phyloP scores from a whole-genome alignment of 2,888 invertebrate genomes.

The Lamellibrachia columna region DNA sequence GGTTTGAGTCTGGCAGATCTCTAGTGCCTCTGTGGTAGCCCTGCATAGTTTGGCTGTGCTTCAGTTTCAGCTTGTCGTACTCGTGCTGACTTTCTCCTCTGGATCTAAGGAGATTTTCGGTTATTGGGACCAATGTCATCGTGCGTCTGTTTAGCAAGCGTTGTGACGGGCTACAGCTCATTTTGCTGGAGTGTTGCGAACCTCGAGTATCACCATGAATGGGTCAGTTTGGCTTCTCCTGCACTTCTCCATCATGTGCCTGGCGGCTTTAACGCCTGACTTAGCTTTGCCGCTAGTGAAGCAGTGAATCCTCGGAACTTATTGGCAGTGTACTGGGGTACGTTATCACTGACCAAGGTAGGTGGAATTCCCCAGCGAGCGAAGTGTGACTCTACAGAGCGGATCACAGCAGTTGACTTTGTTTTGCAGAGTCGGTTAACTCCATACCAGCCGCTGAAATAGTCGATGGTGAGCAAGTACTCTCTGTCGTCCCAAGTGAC shows the following conservation, averaged over 20 bases:
- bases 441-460: too few relatives aligned
- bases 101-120: neutral
- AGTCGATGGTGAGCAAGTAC: too few relatives aligned
- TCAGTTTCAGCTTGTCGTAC: neutral
- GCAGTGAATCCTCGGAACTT: too few relatives aligned
- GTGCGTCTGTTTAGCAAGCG: too few relatives aligned
- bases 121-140: neutral
- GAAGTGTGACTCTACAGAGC: neutral
- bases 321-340: too few relatives aligned
- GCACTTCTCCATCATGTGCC: neutral
- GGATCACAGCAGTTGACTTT: neutral
- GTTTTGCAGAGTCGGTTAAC: too few relatives aligned
- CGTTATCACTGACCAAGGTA: neutral
- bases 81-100: neutral
- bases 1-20: neutral
- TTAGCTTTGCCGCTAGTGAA: neutral
- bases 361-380: neutral
- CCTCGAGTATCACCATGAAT: neutral
- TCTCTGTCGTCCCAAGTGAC: too few relatives aligned
- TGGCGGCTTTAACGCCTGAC: neutral
- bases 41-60: neutral
- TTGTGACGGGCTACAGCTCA: too few relatives aligned
- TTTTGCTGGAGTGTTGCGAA: too few relatives aligned
- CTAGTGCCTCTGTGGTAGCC: neutral
- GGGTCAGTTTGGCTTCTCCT: neutral